A percentile compares a stretch with the other conserved stretches of the same genome.
Conservation (phyloP, 2,888 invertebrate species). For the Rotaria macrura region DNA sequence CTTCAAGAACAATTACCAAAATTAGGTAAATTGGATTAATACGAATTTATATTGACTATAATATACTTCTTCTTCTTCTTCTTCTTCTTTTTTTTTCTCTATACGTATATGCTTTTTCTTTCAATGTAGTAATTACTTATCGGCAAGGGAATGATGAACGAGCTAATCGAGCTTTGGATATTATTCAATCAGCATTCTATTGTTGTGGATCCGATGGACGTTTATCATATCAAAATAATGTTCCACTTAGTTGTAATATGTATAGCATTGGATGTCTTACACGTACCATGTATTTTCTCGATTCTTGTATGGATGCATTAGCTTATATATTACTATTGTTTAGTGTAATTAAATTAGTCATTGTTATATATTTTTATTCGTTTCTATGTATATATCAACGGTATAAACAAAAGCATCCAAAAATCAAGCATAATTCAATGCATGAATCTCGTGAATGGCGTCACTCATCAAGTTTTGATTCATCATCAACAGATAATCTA, state of each 20-base stretch:
- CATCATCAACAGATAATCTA: not conserved
- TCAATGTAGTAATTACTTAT: slow-evolving; percentile 1
- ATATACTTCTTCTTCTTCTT: not conserved
- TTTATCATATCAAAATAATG: slow-evolving; percentile 17
- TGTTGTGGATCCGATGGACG: slow-evolving; percentile 20
- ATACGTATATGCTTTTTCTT: too few relatives aligned
- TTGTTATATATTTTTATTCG: slow-evolving; percentile 2
- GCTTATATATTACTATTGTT: not conserved
- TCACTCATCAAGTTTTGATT: slow-evolving; percentile 10
- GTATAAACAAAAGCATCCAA: not conserved
- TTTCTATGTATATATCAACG: not conserved
- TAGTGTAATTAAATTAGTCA: not conserved
- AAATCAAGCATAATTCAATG: not conserved
- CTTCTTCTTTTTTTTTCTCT: not conserved
- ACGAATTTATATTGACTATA: not conserved
- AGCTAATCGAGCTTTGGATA: not conserved
- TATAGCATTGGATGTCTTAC: not conserved
- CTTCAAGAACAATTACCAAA: slow-evolving; percentile 14
- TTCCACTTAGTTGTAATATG: not conserved
- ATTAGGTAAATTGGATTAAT: not conserved
- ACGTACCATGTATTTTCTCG: not conserved
- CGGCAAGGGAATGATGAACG: slow-evolving; percentile 11
- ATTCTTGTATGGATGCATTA: not conserved
- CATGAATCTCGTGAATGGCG: not conserved
- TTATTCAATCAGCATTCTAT: not conserved